Base-by-base conservation (phyloP, 1,140 invertebrate species). In the Drosophila rhopaloa region DNA sequence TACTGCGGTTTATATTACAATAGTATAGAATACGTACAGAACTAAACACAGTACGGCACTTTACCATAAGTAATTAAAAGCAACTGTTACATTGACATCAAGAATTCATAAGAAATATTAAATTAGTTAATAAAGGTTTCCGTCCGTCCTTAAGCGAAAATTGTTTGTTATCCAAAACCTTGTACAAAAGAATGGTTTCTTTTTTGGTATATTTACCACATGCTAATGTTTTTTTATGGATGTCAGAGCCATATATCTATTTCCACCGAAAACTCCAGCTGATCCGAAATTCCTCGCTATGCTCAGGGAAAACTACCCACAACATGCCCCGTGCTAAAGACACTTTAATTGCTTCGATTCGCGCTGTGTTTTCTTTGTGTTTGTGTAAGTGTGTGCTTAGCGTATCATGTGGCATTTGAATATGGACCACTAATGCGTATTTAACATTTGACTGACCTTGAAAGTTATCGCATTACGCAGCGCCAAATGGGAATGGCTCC, bases 381-480 rank as follows among this genome's bases (percentile, higher is more conserved):
- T 35, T 79, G 67, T 60, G 24, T 58, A 41, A 53, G 1, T 79
- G 47, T 53, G 24, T 62, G 44, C 35, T 32, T 16, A 37, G 40
- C 32, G 57, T 76, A 76, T 76, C 73, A 35, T 67, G 19, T 76
- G 61, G 61, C 54, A 55, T 63, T 81, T 81, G 51, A 78, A 78
- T 78, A 58, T 77, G 62, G 55, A 59, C 56, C 68, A 56, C 78
- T 81, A 85, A 85, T 85, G 82, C 59, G 79, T 61, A 67, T 76
- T 82, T 88, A 81, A 85, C 82, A 88, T 88, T 85, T 48, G 61
- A 13, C 58, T 76, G 79, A 85, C 82, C 82, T 85, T 85, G 79
- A 71, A 62, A 48, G 61, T 76, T 82, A 88, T 82, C 79, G 53
- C 84, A 79, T 82, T 82, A 88, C 65, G 32, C 61, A 53, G 48